A percentile compares a stretch with the other conserved stretches of the same genome.
phyloP scores from a whole-genome alignment of 35 echinoderm and acorn worm genomes.

The Eucidaris tribuloides region DNA sequence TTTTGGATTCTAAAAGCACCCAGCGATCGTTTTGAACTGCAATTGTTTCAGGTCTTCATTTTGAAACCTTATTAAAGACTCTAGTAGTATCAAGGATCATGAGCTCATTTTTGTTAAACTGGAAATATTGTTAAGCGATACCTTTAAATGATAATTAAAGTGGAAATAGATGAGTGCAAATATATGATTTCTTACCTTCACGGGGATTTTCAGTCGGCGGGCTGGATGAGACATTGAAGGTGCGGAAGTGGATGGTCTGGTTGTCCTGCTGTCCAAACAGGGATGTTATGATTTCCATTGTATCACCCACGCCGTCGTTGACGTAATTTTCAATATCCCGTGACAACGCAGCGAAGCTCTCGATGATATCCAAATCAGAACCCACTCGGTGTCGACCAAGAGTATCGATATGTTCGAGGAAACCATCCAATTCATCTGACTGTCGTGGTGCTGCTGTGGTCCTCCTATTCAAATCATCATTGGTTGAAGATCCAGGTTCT shows the following conservation, averaged over 20 bases:
- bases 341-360: neutral
- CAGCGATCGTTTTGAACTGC: no score
- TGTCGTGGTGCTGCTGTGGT: neutral
- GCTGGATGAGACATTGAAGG: neutral
- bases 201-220: neutral
- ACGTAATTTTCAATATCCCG: neutral
- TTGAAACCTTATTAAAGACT: no score
- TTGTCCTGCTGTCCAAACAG: neutral
- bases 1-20: no score
- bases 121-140: neutral
- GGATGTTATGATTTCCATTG: neutral
- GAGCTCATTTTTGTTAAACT: no score
- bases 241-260: neutral
- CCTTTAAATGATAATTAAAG: neutral
- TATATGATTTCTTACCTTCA: no score
- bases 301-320: neutral
- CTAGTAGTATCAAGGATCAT: neutral
- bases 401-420: neutral
- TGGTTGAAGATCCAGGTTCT: neutral
- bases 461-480: neutral
- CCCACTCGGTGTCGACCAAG: neutral
- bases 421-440: neutral
- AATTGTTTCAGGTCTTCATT: no score
- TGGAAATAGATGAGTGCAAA: no score
- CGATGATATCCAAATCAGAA: neutral